Evolutionary conservation across 2,797 vertebrate genomes (phyloP).

Genomic region (Myiotriccus ornatus): DNA sequence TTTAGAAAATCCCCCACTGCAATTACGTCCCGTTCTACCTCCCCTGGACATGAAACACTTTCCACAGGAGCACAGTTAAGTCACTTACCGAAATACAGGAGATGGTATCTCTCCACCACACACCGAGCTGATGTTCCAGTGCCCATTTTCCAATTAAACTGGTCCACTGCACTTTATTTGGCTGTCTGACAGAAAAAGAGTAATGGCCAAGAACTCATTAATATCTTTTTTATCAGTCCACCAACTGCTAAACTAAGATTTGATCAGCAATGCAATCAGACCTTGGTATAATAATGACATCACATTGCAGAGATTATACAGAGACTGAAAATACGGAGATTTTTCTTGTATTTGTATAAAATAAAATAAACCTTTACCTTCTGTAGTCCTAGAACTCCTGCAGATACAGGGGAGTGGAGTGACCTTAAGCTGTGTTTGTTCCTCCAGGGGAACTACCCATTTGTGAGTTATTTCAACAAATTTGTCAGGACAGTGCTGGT

Average conservation of each 20-base stretch:
- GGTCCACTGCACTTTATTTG: neutral
- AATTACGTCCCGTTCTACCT: neutral
- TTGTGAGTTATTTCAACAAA: neutral
- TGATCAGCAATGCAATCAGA: slow-evolving; percentile 12
- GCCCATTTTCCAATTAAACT: slow-evolving; percentile 38
- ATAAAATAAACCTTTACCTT: neutral
- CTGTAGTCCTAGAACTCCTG: neutral
- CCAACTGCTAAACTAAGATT: slow-evolving; percentile 14
- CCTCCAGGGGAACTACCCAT: neutral
- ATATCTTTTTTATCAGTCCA: slow-evolving; percentile 24
- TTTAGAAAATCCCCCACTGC: neutral
- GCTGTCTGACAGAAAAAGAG: slow-evolving; percentile 18
- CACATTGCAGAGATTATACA: neutral
- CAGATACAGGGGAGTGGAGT: neutral
- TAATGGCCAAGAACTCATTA: slow-evolving; percentile 39
- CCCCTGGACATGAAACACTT: neutral
- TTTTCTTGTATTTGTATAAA: neutral
- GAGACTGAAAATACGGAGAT: neutral
- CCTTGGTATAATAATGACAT: neutral
- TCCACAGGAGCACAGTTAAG: neutral
- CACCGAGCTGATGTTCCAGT: neutral
- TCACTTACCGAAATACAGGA: neutral
- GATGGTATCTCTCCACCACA: neutral
- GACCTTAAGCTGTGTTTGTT: neutral
- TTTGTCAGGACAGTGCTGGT: neutral